Base-by-base conservation (phyloP, 2,888 invertebrate species). In the Tetragnatha montana region DNA sequence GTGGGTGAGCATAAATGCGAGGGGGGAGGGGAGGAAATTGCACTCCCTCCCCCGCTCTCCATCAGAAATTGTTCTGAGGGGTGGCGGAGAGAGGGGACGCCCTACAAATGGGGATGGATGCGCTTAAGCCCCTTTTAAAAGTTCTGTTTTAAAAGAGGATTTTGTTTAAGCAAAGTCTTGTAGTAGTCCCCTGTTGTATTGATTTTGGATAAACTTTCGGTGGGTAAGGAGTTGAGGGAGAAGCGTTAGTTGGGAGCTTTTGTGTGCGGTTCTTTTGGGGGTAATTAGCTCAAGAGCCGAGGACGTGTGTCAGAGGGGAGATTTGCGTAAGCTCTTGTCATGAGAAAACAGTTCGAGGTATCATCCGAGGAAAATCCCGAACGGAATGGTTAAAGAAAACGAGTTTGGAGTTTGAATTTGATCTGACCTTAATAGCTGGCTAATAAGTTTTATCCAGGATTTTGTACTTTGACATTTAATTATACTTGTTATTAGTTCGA, bases 41-140 rank as follows among this genome's bases (percentile, higher is more conserved):
- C 35, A 89, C 80, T 84, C 84, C 88, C 50, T 50, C 69, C 84
- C 51, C 80, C 47, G 35, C 22, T 50, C 50, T 70, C 76, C 78
- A 88, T 88, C 74, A 50, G 74, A 84, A 89, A 88, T 83, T 79
- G 84, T 84, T 75, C 78, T 22, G n/a, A 17, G 60, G 60, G 60
- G 60, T 12, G 60, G 60, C 10, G 60, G 35, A 35, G 35, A 35
- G 35, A 35, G 35, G 35, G 35, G 35, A 35, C 35, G 14, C 8
- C n/a, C 14, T 17, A 4, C 22, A 82, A 82, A 74, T 22, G 73
- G 22, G 73, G 12, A 35, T 60, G 21, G 71, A 73, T 71, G 51
- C 73, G 73, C 51, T 60, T 82, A 82, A 82, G 82, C 82, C 73
- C 35, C 82, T 82, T 74, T 60, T 60, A 60, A 60, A 82, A 82